Evolutionary conservation across 2,113 vertebrate species (phyloP).

Genomic region (Anolis carolinensis): DNA sequence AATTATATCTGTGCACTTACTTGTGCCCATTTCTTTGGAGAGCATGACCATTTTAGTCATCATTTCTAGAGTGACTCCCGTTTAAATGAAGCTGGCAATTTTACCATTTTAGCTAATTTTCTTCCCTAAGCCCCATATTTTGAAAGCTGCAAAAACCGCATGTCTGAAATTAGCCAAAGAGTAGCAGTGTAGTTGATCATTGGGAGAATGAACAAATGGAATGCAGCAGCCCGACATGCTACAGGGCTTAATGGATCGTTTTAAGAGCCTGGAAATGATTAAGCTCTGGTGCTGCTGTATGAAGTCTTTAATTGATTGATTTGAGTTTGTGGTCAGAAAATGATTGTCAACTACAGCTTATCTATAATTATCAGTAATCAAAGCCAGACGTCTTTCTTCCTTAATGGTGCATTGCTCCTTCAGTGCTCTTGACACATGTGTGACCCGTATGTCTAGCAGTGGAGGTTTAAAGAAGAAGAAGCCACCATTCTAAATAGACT

Average conservation of each 20-base stretch:
- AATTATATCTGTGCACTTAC: background rate
- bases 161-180: conserved; percentile 51
- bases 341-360: conserved; percentile 81
- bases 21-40: background rate
- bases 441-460: conserved; percentile 55
- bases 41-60: conserved; percentile 39
- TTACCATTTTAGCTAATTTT: conserved; percentile 22
- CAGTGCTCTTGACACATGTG: conserved; percentile 54
- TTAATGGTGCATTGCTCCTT: conserved; percentile 66
- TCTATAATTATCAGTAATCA: conserved; percentile 83
- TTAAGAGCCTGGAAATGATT: conserved; percentile 78
- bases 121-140: background rate
- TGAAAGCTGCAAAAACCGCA: conserved; percentile 20
- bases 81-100: conserved; percentile 5
- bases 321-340: conserved; percentile 82
- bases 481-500: background rate
- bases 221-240: conserved; percentile 60
- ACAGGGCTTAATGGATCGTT: conserved; percentile 69
- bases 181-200: conserved; percentile 59
- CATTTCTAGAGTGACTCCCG: conserved; percentile 8
- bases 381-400: conserved; percentile 76
- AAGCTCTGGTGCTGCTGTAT: conserved; percentile 68
- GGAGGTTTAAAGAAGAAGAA: conserved; percentile 33
- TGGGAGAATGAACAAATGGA: conserved; percentile 63
- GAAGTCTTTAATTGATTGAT: conserved; percentile 83